Base-by-base conservation (phyloP, 2,888 invertebrate species). In the Tethea ocularis region DNA sequence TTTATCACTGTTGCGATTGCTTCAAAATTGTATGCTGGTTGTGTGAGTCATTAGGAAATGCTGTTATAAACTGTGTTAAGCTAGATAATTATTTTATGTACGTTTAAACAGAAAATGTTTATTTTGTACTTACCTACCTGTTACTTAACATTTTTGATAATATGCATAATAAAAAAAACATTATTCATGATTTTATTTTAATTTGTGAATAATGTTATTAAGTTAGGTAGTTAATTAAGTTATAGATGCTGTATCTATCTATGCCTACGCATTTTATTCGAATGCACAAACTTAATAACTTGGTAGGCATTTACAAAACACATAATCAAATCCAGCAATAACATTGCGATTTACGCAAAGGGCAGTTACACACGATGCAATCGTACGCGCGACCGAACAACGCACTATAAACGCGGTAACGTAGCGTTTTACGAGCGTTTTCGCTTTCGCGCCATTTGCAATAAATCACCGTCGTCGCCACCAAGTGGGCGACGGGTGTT, bases 401-500 rank as follows among this genome's bases (percentile, higher is more conserved):
- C 86, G 82, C 76, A 80, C 87, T 72, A 88, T 91, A 90, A 90
- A 89, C 84, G 84, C 71, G 71, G 72, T 67, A 66, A 78, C 74
- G 80, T 75, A 66, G 82, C 82, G 84, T 82, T 91, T 90, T 90
- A 91, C 87, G 88, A 88, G 86, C 89, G 86, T 91, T 91, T 91
- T 92, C 91, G 87, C 91, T 92, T 92, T 92, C 89, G 84, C 87
- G 86, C 88, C 84, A 92, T 92, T 91, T 91, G 92, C 91, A 92
- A 89, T 92, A 92, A 92, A 91, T 92, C 92, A 92, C 78, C 72
- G 76, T 80, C 72, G 76, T 80, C 76, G 83, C 84, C 84, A 80
- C 82, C 67, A 79, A 90, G 89, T 88, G 90, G 89, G 87, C 89
- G 88, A 87, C 74, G 77, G 76, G 76, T 75, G 68, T 75, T 69